Conservation (phyloP, 2,113 vertebrate species). For the Lipotes vexillifer region DNA sequence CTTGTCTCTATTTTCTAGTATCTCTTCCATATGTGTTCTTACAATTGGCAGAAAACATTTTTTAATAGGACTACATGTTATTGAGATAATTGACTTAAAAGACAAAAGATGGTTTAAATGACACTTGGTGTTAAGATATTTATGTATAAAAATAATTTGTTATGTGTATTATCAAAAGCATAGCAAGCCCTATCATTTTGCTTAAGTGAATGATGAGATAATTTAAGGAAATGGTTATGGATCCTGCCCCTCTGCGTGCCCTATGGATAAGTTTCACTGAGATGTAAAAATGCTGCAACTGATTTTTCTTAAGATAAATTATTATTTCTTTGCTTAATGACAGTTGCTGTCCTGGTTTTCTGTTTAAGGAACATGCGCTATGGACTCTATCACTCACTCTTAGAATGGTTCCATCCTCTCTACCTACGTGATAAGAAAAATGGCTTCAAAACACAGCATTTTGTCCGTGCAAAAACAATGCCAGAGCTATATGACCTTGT, state of each 20-base stretch:
- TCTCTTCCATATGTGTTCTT: not conserved
- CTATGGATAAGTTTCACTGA: not conserved
- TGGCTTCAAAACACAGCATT: constrained; percentile 89
- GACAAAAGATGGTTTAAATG: constrained; percentile 17
- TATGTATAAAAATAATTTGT: not conserved
- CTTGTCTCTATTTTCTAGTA: not conserved
- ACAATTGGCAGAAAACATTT: not conserved
- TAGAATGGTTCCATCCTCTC: constrained; percentile 96
- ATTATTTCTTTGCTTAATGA: not conserved
- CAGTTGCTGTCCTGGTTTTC: not conserved
- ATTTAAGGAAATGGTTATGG: not conserved
- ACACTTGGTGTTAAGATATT: not conserved
- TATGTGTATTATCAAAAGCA: not conserved
- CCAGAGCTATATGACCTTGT: constrained; percentile 94
- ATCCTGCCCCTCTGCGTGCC: not conserved
- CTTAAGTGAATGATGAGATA: not conserved
- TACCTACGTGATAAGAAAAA: constrained; percentile 91
- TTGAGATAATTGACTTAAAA: constrained; percentile 2
- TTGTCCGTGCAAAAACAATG: constrained; percentile 85
- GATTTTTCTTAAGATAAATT: not conserved
- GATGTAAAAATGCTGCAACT: not conserved
- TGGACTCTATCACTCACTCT: constrained; percentile 93
- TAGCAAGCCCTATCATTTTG: not conserved
- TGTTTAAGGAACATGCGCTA: constrained; percentile 81
- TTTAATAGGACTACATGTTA: not conserved